phyloP scores from a whole-genome alignment of 2,113 vertebrate species.

The Chloebia gouldiae region DNA sequence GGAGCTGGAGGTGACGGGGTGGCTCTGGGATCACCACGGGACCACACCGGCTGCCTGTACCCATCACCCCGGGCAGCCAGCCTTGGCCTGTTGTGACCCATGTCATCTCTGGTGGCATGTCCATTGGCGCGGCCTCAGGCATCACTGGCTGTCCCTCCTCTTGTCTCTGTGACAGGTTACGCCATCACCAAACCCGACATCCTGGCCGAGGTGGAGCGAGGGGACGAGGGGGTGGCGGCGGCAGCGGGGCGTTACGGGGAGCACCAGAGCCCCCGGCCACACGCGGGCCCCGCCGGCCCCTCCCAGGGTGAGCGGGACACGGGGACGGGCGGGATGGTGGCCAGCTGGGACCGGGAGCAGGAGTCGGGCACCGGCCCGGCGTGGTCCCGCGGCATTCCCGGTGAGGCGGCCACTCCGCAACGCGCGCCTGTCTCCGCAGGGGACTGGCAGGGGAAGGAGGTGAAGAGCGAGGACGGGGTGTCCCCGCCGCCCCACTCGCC shows the following conservation, averaged over 20 bases:
- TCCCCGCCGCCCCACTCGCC: neutral
- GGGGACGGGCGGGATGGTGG: neutral
- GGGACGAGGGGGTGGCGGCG: neutral
- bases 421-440: neutral
- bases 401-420: neutral
- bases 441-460: neutral
- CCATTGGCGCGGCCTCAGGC: neutral
- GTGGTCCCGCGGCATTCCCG: neutral
- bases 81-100: too few relatives aligned
- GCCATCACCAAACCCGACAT: conserved; percentile 30
- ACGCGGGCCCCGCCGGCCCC: accelerated
- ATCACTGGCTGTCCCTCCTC: neutral
- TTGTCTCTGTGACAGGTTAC: neutral
- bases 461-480: neutral
- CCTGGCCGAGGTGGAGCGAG: conserved; percentile 45
- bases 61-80: too few relatives aligned
- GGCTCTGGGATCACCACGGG: neutral
- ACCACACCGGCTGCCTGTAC: neutral
- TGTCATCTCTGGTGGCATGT: neutral
- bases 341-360: accelerated
- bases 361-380: accelerated
- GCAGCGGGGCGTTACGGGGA: neutral
- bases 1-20: neutral
- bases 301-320: neutral
- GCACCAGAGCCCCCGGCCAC: neutral